Evolutionary conservation across 2,888 invertebrate species (phyloP).

Genomic region (Drosophila mayaguana): DNA sequence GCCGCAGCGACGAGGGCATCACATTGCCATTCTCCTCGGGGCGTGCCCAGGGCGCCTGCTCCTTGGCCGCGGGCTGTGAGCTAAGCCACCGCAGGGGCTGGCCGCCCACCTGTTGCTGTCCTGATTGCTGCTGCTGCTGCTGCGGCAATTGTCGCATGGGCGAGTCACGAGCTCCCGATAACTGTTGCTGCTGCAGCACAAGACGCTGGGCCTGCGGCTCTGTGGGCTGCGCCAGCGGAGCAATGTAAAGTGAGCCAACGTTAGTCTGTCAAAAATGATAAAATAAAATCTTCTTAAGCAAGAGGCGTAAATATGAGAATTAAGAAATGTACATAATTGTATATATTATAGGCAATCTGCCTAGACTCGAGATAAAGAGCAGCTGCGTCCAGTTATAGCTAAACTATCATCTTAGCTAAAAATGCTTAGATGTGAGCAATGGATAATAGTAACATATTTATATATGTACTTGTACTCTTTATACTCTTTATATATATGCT

Average conservation of each 20-base stretch:
- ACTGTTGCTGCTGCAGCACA: slow-evolving; percentile 80
- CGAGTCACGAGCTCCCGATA: slow-evolving; percentile 81
- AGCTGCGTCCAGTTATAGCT: too few relatives aligned
- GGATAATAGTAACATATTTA: too few relatives aligned
- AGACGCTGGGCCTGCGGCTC: slow-evolving; percentile 82
- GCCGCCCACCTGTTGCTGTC: slow-evolving; percentile 70
- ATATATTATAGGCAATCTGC: too few relatives aligned
- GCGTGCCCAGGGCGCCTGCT: slow-evolving; percentile 83
- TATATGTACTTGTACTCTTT: too few relatives aligned
- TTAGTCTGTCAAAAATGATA: slow-evolving; percentile 73
- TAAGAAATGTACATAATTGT: neutral
- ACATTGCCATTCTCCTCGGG: slow-evolving; percentile 83
- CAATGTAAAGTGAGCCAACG: slow-evolving; percentile 87
- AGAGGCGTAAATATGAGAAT: too few relatives aligned
- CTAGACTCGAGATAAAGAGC: too few relatives aligned
- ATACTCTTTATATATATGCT: too few relatives aligned
- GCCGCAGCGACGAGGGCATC: slow-evolving; percentile 79
- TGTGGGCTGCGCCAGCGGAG: slow-evolving; percentile 85
- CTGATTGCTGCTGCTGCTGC: slow-evolving; percentile 62
- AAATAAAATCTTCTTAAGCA: neutral
- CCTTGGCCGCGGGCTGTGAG: slow-evolving; percentile 76
- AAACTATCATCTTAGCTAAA: too few relatives aligned
- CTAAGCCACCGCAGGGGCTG: slow-evolving; percentile 82
- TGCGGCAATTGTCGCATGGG: slow-evolving; percentile 86
- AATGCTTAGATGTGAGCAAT: too few relatives aligned